Evolutionary conservation across 2,888 invertebrate genomes (phyloP), one percentile per base, ranked within the genome.

Genomic region (Homarus gammarus): DNA sequence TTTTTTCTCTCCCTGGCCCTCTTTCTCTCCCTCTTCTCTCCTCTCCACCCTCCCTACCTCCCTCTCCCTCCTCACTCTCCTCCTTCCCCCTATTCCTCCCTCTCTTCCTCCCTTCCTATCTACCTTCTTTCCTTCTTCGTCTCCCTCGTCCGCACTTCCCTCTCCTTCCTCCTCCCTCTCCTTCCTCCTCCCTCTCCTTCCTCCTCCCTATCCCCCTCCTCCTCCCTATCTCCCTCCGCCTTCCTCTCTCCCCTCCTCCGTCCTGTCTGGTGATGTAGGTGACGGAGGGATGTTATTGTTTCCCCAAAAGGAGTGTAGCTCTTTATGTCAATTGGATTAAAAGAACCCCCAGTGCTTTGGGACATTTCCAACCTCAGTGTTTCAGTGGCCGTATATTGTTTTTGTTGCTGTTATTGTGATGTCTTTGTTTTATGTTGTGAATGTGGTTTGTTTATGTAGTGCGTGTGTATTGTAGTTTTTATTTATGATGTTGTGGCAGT

Each of bases 251-350:
- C 70, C 49, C 44, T 51, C 40, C 77, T 77, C 40, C 61, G 56
- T 40, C 44, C 61, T 78, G n/a, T 8, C 85, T 68, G 31, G 61
- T 72, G 61, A n/a, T n/a, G n/a, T n/a, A n/a, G n/a, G n/a, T n/a
- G n/a, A n/a, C n/a, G n/a, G n/a, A n/a, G 75, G 36, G 15, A n/a
- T 44, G 15, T 12, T 31, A 64, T 31, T 64, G 61, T 36, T 61
- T 36, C 27, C 84, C 27, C 64, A 44, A n/a, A n/a, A n/a, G n/a
- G n/a, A n/a, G n/a, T n/a, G n/a, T n/a, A n/a, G n/a, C n/a, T n/a
- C n/a, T n/a, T n/a, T n/a, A n/a, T n/a, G n/a, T n/a, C n/a, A n/a
- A n/a, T n/a, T n/a, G n/a, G n/a, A n/a, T n/a, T n/a, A n/a, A n/a
- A n/a, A n/a, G n/a, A n/a, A n/a, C n/a, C n/a, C n/a, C n/a, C n/a